A percentile compares a stretch with the other conserved stretches of the same genome.
phyloP scores from a whole-genome alignment of 2,888 invertebrate genomes.

The Apomyelois bistriatella region DNA sequence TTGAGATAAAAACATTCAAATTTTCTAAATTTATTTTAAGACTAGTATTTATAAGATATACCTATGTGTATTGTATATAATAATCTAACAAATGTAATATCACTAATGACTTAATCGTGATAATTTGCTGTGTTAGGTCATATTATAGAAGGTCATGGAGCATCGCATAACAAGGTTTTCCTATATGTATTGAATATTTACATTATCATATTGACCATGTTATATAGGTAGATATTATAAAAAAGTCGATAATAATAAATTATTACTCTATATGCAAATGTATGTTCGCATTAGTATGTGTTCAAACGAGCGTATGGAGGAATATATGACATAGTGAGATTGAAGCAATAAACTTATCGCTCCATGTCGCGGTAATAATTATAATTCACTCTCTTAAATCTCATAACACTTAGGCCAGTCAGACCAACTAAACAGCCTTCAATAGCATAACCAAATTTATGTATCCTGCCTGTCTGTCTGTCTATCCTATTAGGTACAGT shows the following conservation, averaged over 20 bases:
- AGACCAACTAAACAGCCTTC: neutral
- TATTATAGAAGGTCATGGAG: constrained; percentile 23
- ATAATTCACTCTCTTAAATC: too few relatives aligned
- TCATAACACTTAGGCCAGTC: neutral
- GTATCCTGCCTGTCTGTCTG: constrained; percentile 11
- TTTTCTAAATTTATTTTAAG: neutral
- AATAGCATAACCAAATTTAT: constrained; percentile 1
- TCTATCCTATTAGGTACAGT: too few relatives aligned
- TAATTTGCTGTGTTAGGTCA: constrained; percentile 28
- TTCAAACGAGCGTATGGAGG: too few relatives aligned
- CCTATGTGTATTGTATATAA: neutral
- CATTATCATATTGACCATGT: neutral
- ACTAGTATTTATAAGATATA: neutral
- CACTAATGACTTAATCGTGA: constrained; percentile 29
- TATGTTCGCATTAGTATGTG: too few relatives aligned
- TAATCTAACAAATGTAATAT: constrained; percentile 28
- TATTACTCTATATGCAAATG: too few relatives aligned
- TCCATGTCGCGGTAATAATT: neutral
- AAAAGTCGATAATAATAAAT: too few relatives aligned
- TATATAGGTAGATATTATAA: too few relatives aligned
- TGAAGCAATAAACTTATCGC: too few relatives aligned
- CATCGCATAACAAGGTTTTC: constrained; percentile 20
- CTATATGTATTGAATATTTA: constrained; percentile 15
- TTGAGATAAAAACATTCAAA: neutral
- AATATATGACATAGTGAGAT: too few relatives aligned